phyloP scores from a whole-genome alignment of 2,888 invertebrate genomes.

The Unio delphinus region DNA sequence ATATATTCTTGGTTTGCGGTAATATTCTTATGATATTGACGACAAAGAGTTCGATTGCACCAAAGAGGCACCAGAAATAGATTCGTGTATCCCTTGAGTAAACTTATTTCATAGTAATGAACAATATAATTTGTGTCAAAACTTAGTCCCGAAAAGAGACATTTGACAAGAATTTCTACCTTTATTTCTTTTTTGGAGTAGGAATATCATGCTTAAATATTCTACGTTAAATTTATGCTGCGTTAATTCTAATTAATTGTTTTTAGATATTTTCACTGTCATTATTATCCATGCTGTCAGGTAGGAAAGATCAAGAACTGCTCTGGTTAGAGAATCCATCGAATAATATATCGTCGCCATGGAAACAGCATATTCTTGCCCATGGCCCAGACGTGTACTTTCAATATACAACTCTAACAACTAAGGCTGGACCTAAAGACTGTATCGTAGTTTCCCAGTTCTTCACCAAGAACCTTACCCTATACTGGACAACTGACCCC shows the following conservation, averaged over 20 bases:
- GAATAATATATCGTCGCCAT: slow-evolving; percentile 28
- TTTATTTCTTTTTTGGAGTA: no score
- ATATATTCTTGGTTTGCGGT: no score
- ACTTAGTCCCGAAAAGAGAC: no score
- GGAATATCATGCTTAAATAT: no score
- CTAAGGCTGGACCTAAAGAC: slow-evolving; percentile 31
- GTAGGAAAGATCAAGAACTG: slow-evolving; percentile 38
- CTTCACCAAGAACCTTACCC: slow-evolving; percentile 48
- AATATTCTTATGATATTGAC: no score
- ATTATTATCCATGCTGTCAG: slow-evolving; percentile 13
- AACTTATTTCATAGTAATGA: no score
- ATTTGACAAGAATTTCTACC: no score
- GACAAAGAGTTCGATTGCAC: no score
- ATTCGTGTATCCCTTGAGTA: no score
- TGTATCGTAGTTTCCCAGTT: slow-evolving; percentile 54
- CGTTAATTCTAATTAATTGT: not conserved
- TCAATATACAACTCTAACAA: slow-evolving; percentile 31
- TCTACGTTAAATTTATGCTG: no score
- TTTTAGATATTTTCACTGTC: not conserved
- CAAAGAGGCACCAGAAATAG: no score
- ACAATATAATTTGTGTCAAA: no score
- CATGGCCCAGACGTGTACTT: slow-evolving; percentile 51
- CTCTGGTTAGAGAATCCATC: slow-evolving; percentile 56
- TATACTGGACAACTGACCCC: slow-evolving; percentile 53
- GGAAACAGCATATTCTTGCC: slow-evolving; percentile 46